Conservation (phyloP, 2,797 vertebrate species). For the Coendou prehensilis region DNA sequence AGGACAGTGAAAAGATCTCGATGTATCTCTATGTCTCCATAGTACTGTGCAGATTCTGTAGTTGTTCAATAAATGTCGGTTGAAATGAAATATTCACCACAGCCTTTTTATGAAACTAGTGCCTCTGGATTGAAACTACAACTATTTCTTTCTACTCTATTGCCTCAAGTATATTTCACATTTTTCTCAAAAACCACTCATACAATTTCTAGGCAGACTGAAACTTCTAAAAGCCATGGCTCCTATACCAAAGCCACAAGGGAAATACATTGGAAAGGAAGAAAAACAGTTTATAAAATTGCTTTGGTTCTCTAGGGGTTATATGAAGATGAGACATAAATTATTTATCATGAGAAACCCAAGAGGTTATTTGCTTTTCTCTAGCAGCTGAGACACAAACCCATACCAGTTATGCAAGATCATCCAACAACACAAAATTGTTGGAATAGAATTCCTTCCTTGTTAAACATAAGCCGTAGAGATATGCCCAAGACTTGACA, state of each 20-base stretch:
- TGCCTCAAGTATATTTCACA: constrained; percentile 41
- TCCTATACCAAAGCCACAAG: background rate
- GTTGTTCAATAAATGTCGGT: background rate
- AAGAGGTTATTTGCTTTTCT: constrained; percentile 40
- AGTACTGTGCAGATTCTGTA: background rate
- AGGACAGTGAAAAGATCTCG: background rate
- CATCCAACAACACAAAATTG: background rate
- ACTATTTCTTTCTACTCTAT: background rate
- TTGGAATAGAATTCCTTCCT: constrained; percentile 5
- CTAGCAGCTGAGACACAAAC: constrained; percentile 32
- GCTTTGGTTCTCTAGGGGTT: constrained; percentile 43
- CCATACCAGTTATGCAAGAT: background rate
- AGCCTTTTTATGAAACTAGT: background rate
- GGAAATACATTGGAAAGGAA: constrained; percentile 28
- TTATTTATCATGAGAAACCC: constrained; percentile 53
- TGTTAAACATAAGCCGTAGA: background rate
- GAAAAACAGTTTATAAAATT: constrained; percentile 22
- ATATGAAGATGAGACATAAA: background rate
- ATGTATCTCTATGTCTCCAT: background rate
- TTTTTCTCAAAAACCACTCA: constrained; percentile 50
- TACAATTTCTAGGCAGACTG: constrained; percentile 11
- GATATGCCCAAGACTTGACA: background rate
- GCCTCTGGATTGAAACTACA: background rate
- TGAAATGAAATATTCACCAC: background rate
- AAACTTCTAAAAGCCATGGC: constrained; percentile 5